Evolutionary conservation across 2,888 invertebrate genomes (phyloP).

Genomic region (Melanostoma mellinum): DNA sequence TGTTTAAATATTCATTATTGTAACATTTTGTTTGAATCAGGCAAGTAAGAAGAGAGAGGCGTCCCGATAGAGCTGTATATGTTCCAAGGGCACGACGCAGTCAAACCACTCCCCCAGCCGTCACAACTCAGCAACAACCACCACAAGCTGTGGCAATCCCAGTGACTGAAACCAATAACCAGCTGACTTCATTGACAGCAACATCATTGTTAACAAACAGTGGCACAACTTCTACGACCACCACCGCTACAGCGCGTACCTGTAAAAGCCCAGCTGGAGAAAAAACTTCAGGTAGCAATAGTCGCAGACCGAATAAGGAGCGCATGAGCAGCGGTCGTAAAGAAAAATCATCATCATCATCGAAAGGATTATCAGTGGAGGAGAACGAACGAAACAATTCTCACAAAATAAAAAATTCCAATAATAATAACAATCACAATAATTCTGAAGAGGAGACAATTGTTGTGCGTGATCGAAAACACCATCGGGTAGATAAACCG

Average conservation of each 20-base stretch:
- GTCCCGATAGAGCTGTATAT: conserved; percentile 91
- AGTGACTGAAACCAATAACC: conserved; percentile 60
- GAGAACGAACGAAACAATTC: conserved; percentile 39
- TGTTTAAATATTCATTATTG: conserved; percentile 24
- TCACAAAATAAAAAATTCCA: conserved; percentile 57
- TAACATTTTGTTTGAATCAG: conserved; percentile 43
- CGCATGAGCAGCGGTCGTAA: conserved; percentile 53
- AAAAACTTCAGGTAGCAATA: conserved; percentile 38
- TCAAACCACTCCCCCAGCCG: conserved; percentile 81
- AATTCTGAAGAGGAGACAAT: conserved; percentile 53
- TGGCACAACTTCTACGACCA: conserved; percentile 34
- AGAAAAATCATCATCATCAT: conserved; percentile 48
- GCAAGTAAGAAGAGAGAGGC: conserved; percentile 82
- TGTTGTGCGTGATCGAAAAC: conserved; percentile 51
- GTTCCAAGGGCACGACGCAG: conserved; percentile 88
- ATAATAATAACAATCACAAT: conserved; percentile 47
- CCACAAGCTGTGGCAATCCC: conserved; percentile 38
- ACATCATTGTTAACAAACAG: conserved; percentile 56
- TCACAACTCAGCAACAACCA: conserved; percentile 64
- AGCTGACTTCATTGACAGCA: conserved; percentile 68
- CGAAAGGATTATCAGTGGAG: conserved; percentile 47
- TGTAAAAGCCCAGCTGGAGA: conserved; percentile 62
- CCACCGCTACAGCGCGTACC: conserved; percentile 55
- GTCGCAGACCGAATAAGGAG: conserved; percentile 62
- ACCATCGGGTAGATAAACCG: conserved; percentile 31